Percentiles rank a stretch among this genome's conserved stretches.
These are phyloP conservation scores for Limanda limanda DNA, from an alignment of 2,113 vertebrate species.

Conservation along the genomic window DNA sequence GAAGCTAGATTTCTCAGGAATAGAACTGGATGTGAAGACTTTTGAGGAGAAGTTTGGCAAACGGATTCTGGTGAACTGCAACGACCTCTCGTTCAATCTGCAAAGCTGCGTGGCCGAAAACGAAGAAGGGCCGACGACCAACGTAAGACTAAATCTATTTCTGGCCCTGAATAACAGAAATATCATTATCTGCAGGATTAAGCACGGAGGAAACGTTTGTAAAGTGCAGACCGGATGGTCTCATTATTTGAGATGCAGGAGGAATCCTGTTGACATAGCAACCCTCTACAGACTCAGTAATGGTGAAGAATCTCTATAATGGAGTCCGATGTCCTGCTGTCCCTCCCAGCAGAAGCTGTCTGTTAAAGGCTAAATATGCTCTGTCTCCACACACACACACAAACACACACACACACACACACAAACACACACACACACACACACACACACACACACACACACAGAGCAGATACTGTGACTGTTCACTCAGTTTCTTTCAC, in stretches of 20 bases:
- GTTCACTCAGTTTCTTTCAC: no score
- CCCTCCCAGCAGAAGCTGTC: conserved; percentile 44
- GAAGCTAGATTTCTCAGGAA: conserved; percentile 94
- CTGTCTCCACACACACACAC: not conserved
- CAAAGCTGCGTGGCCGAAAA: conserved; percentile 98
- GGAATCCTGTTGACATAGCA: conserved; percentile 61
- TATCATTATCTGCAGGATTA: conserved; percentile 24
- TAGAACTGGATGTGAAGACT: conserved; percentile 93
- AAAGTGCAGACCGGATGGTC: conserved; percentile 24
- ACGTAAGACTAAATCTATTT: conserved; percentile 80
- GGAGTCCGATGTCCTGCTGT: conserved; percentile 66
- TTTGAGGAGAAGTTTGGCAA: conserved; percentile 99
- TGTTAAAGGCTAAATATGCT: conserved; percentile 16
- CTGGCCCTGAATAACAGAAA: conserved; percentile 24
- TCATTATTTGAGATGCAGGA: conserved; percentile 41
- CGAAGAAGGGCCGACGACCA: conserved; percentile 97
- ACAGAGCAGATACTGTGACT: no score
- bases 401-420: no score
- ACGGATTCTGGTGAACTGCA: conserved; percentile 94
- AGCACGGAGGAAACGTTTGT: conserved; percentile 24
- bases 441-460: no score
- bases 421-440: no score
- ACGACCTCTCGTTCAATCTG: conserved; percentile 96
- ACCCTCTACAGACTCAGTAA: conserved; percentile 55
- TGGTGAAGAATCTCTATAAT: conserved; percentile 50